These are phyloP conservation scores for Drosophila insularis DNA, from an alignment of 1,140 invertebrate species.

Conservation along the genomic window DNA sequence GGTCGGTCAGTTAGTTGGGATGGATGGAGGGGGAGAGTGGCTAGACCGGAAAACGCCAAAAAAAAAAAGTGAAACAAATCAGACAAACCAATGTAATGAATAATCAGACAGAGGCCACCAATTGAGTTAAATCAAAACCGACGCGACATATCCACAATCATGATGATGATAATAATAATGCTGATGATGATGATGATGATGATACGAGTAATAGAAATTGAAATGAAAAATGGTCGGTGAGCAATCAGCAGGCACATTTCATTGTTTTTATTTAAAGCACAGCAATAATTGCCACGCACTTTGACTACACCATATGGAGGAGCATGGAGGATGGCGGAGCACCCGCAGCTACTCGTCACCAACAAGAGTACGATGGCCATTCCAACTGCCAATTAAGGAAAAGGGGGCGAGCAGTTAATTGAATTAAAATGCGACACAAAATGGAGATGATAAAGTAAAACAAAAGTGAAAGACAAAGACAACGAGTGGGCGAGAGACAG, in stretches of 20 bases:
- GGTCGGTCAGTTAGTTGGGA: slow-evolving; percentile 54
- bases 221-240: slow-evolving; percentile 43
- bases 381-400: slow-evolving; percentile 64
- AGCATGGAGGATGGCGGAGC: slow-evolving; percentile 25
- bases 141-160: slow-evolving; percentile 46
- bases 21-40: slow-evolving; percentile 30
- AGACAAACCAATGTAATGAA: slow-evolving; percentile 58
- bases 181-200: slow-evolving; percentile 26
- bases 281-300: slow-evolving; percentile 79
- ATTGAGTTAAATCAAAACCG: slow-evolving; percentile 77
- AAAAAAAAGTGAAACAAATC: slow-evolving; percentile 30
- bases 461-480: not conserved
- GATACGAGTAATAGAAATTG: slow-evolving; percentile 24
- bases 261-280: slow-evolving; percentile 78
- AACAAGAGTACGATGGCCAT: slow-evolving; percentile 32
- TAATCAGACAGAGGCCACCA: slow-evolving; percentile 64
- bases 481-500: slow-evolving; percentile 1
- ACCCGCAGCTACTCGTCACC: slow-evolving; percentile 53
- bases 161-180: slow-evolving; percentile 34
- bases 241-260: slow-evolving; percentile 68
- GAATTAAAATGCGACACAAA: slow-evolving; percentile 68
- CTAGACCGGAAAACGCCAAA: slow-evolving; percentile 73
- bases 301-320: slow-evolving; percentile 56
- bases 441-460: slow-evolving; percentile 52
- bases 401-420: slow-evolving; percentile 60